Conservation (phyloP, 2,888 invertebrate genomes). For the Drosophila nigricruria region DNA sequence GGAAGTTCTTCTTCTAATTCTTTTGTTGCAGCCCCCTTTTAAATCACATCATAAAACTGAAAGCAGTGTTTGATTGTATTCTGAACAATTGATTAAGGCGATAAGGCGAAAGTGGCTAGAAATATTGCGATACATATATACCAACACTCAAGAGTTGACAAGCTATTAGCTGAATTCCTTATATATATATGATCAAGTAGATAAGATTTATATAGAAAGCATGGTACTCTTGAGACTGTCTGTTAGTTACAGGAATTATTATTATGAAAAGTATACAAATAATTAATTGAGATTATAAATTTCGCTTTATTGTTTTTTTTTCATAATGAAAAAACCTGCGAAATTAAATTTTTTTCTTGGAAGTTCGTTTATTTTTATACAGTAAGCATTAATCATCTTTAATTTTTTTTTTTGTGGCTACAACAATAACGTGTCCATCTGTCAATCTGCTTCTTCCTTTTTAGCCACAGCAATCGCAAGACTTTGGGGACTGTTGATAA, state of each 20-base stretch:
- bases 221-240: not conserved
- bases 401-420: not conserved
- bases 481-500: slow-evolving; percentile 37
- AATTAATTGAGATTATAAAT: not conserved
- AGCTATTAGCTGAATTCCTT: slow-evolving; percentile 3
- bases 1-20: not conserved
- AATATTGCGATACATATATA: slow-evolving; percentile 5
- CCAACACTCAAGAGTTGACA: not conserved
- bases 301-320: not conserved
- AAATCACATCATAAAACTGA: slow-evolving; percentile 23
- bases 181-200: not conserved
- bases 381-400: slow-evolving; percentile 5
- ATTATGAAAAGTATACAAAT: not conserved
- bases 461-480: slow-evolving; percentile 8
- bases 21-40: not conserved
- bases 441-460: not conserved
- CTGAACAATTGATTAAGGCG: slow-evolving; percentile 12
- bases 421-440: slow-evolving; percentile 7
- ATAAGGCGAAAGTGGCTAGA: slow-evolving; percentile 13
- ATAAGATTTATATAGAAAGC: slow-evolving; percentile 9
- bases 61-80: not conserved
- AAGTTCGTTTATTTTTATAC: not conserved
- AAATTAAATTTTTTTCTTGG: not conserved
- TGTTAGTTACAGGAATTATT: not conserved
- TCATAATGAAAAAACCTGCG: not conserved